phyloP scores from a whole-genome alignment of 2,797 vertebrate species.

The Tokudaia muenninki region DNA sequence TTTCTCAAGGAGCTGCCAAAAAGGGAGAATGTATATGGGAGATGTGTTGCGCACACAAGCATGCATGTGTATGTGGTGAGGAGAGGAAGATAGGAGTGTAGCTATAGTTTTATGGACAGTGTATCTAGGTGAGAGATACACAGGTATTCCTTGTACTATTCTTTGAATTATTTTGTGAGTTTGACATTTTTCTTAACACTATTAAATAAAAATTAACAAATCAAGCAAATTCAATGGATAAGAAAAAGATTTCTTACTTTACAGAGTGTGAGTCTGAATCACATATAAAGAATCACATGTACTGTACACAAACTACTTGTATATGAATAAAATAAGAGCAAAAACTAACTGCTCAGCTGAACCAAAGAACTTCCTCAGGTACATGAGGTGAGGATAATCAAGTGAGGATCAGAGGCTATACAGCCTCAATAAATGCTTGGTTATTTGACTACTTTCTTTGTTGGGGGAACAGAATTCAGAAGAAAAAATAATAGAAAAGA shows the following conservation, averaged over 20 bases:
- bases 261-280: background rate
- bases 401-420: background rate
- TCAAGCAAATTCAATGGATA: background rate
- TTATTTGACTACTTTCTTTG: background rate
- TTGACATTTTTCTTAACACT: background rate
- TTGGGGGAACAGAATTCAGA: background rate
- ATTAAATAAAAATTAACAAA: background rate
- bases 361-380: background rate
- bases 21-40: background rate
- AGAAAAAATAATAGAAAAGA: background rate
- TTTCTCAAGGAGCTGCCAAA: background rate
- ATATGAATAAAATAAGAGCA: background rate
- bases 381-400: background rate
- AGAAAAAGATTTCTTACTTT: background rate
- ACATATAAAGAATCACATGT: background rate
- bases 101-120: background rate
- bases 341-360: background rate
- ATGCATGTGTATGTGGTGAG: background rate
- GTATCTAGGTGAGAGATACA: background rate
- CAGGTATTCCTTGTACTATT: background rate
- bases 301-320: background rate
- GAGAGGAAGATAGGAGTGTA: background rate
- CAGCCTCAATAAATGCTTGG: background rate
- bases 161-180: background rate
- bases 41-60: background rate